Evolutionary conservation across 2,797 vertebrate species (phyloP).

Genomic region (Xenentodon cancila): DNA sequence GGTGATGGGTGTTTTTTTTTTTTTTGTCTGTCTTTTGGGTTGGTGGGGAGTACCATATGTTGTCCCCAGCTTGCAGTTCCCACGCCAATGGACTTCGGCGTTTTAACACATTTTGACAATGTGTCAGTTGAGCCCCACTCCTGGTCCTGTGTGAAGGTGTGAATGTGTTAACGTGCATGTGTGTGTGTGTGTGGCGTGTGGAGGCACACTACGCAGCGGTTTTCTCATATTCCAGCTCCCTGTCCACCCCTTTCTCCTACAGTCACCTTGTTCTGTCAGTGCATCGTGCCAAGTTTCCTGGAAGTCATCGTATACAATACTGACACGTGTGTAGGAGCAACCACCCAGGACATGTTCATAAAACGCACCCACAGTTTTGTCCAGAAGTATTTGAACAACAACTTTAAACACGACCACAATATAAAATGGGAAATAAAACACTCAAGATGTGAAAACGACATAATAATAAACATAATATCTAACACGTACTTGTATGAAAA

Average conservation of each 20-base stretch:
- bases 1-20: conserved; percentile 23
- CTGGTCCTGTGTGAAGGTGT: conserved; percentile 68
- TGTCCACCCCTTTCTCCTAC: conserved; percentile 67
- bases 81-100: conserved; percentile 78
- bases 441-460: too few relatives aligned
- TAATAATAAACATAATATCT: too few relatives aligned
- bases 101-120: conserved; percentile 89
- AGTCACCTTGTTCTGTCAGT: conserved; percentile 77
- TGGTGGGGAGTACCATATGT: conserved; percentile 79
- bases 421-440: too few relatives aligned
- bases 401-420: too few relatives aligned
- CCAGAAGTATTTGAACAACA: too few relatives aligned
- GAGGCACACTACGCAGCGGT: conserved; percentile 44
- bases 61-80: conserved; percentile 87
- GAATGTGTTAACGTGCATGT: conserved; percentile 34
- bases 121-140: conserved; percentile 85
- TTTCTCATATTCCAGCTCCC: conserved; percentile 77
- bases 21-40: conserved; percentile 15
- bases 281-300: conserved; percentile 60
- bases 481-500: too few relatives aligned
- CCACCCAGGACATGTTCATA: background rate
- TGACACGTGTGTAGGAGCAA: background rate
- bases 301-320: conserved; percentile 45
- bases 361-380: too few relatives aligned
- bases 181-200: conserved; percentile 23